phyloP scores from a whole-genome alignment of 2,797 vertebrate genomes.

The Halcyon chelicuti region DNA sequence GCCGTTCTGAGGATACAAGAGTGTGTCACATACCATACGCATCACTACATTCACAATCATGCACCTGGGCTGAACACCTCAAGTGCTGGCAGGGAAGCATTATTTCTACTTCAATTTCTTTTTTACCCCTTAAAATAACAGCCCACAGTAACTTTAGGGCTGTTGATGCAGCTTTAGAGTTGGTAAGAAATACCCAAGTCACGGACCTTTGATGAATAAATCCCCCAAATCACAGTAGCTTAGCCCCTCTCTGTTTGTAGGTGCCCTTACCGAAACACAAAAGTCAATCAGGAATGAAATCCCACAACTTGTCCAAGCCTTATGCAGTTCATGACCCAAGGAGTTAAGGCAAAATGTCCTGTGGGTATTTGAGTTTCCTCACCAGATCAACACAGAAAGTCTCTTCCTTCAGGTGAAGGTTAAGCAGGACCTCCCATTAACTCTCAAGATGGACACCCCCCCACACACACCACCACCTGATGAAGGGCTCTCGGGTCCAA shows the following conservation, averaged over 20 bases:
- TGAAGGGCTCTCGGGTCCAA: neutral
- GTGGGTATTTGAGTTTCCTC: neutral
- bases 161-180: neutral
- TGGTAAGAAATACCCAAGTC: neutral
- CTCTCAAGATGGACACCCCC: fast-evolving
- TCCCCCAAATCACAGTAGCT: neutral
- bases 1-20: fast-evolving
- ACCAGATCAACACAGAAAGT: neutral
- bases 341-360: neutral
- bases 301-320: neutral
- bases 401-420: neutral
- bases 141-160: neutral
- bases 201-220: neutral
- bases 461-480: too few relatives aligned
- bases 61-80: neutral
- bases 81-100: neutral
- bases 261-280: neutral
- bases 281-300: neutral
- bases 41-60: neutral
- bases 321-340: neutral
- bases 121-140: neutral
- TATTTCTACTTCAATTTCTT: neutral
- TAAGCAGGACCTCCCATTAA: neutral
- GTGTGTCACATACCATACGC: neutral
- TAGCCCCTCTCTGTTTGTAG: neutral